Evolutionary conservation across 2,888 invertebrate genomes (phyloP).

Genomic region (Orthosia gracilis): DNA sequence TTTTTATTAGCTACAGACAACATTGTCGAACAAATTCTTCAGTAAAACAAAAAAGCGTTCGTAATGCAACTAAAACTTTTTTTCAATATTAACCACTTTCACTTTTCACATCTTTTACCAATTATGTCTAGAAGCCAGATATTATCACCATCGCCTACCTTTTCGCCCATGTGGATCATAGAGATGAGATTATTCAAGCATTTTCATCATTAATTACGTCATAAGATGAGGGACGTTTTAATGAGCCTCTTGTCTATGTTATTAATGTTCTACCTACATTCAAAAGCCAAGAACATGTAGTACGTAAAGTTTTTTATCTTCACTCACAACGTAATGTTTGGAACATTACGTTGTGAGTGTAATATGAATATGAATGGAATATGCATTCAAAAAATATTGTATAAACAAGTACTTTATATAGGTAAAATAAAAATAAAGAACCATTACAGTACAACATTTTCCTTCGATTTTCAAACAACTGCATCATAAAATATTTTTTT

Average conservation of each 20-base stretch:
- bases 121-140: not conserved
- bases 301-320: not conserved
- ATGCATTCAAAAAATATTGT: no score
- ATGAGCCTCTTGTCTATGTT: conserved; percentile 47
- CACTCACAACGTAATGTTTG: no score
- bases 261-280: conserved; percentile 39
- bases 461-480: no score
- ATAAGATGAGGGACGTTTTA: conserved; percentile 29
- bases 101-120: not conserved
- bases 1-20: not conserved
- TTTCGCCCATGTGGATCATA: conserved; percentile 13
- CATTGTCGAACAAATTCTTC: not conserved
- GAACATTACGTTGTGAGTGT: no score
- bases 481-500: no score
- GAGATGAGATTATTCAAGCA: conserved; percentile 23
- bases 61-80: no score
- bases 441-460: no score
- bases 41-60: no score
- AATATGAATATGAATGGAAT: no score
- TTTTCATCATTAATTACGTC: conserved; percentile 51
- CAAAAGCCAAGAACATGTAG: conserved; percentile 4
- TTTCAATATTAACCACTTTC: not conserved
- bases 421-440: no score
- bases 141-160: not conserved
- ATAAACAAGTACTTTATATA: no score